Evolutionary conservation across 2,888 invertebrate species (phyloP).

Genomic region (Aricia artaxerxes): DNA sequence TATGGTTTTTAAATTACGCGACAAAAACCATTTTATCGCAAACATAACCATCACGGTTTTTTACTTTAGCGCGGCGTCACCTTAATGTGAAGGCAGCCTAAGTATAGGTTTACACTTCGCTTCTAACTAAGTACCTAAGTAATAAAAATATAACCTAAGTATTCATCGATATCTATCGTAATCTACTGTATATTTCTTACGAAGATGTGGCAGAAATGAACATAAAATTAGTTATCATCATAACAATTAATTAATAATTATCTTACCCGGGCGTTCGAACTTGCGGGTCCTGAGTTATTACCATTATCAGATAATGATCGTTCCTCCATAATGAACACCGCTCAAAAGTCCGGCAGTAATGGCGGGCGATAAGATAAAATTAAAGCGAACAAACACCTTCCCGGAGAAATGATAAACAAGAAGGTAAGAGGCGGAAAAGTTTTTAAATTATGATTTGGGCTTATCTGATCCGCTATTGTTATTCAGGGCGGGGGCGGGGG

Average conservation of each 20-base stretch:
- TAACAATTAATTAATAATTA: neutral
- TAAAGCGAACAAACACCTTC: constrained; percentile 15
- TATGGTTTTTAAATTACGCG: too few relatives aligned
- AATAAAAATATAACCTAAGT: too few relatives aligned
- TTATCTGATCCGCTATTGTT: constrained; percentile 33
- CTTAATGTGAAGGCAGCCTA: too few relatives aligned
- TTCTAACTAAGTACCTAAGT: too few relatives aligned
- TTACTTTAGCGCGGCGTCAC: too few relatives aligned
- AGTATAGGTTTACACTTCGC: too few relatives aligned
- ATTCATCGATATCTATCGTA: too few relatives aligned
- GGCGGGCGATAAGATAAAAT: constrained; percentile 23
- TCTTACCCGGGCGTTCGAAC: neutral
- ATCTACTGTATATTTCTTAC: too few relatives aligned
- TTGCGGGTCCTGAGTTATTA: neutral
- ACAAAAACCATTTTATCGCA: too few relatives aligned
- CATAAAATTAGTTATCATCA: too few relatives aligned
- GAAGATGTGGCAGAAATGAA: too few relatives aligned
- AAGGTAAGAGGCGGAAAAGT: constrained; percentile 26
- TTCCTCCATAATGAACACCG: neutral
- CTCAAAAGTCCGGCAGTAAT: neutral
- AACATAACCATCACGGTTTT: too few relatives aligned
- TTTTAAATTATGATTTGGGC: constrained; percentile 34
- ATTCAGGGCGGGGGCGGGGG: constrained; percentile 3
- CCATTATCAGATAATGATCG: neutral
- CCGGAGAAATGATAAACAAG: constrained; percentile 17